These are phyloP conservation scores for Agriotes lineatus DNA, from an alignment of 2,888 invertebrate species.

Conservation along the genomic window DNA sequence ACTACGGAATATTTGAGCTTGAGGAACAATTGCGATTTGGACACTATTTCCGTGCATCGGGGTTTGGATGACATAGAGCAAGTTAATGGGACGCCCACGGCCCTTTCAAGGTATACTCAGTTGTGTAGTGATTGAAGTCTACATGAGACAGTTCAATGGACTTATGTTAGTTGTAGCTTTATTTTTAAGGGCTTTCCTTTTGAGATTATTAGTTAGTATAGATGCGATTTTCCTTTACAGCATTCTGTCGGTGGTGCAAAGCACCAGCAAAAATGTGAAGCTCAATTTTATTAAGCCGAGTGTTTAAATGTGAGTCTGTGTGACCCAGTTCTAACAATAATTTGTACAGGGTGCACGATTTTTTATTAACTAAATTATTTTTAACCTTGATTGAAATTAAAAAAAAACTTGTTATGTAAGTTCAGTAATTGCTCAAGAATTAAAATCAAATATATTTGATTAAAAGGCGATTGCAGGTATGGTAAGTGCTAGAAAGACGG, in stretches of 20 bases:
- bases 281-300: constrained; percentile 37
- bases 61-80: constrained; percentile 80
- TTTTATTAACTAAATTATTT: too few species aligned
- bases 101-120: constrained; percentile 52
- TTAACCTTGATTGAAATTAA: too few species aligned
- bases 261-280: constrained; percentile 45
- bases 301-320: constrained; percentile 34
- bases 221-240: constrained; percentile 33
- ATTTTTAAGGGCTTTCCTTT: too few species aligned
- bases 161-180: too few species aligned
- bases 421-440: background rate
- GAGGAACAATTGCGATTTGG: constrained; percentile 66
- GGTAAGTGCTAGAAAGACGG: too few species aligned
- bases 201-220: constrained; percentile 15
- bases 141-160: too few species aligned
- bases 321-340: too few species aligned
- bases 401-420: background rate
- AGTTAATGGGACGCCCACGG: constrained; percentile 51
- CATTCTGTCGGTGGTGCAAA: constrained; percentile 43
- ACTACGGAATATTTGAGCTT: constrained; percentile 81
- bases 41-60: constrained; percentile 83
- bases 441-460: background rate
- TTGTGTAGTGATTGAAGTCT: constrained; percentile 22
- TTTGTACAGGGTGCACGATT: too few species aligned
- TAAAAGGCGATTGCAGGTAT: too few species aligned